Base-by-base conservation (phyloP, 2,113 vertebrate species). In the Pagrus major region DNA sequence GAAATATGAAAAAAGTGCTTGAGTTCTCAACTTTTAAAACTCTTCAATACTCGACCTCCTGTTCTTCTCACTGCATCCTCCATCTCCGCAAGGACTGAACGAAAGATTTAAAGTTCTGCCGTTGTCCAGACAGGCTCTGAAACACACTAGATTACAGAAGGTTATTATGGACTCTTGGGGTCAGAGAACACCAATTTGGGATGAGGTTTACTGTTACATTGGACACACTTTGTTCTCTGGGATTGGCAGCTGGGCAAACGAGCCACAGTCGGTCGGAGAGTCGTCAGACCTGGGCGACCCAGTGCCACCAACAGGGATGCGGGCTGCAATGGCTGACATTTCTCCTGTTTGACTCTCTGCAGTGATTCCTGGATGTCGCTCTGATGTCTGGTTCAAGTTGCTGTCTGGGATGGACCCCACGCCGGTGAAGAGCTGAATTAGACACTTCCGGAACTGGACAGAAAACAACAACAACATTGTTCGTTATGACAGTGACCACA, bases 361-460 rank as follows among this genome's bases (percentile, higher is more conserved):
- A 1, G 88, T 92, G 1, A 90, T 80, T 23, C 69, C 84, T 1
- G 78, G 93, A n/a, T n/a, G n/a, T 51, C 91, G 91, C 31, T 95
- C 94, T 21, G 94, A 91, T 35, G 94, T 85, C 9, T 83, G 91
- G 72, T 95, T 95, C 64, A 81, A 0, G 44, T 94, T 93, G 72
- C 86, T 83, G 11, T 95, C 94, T 0, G 70, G 75, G 16, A 87
- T 61, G 42, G 74, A 78, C 21, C 20, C 63, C 51, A 46, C 68
- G 77, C 95, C 96, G 18, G 87, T 92, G 76, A 96, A 95, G 86
- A 96, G 93, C 82, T 96, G 94, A 76, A 95, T 89, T 52, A 97
- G 88, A 88, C 96, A 97, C 81, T 94, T 96, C 74, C 95, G 95
- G 90, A 98, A 98, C 97, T 98, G 86, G 18, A 91, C 20, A 83